Base-by-base conservation (phyloP, 1,140 invertebrate species). In the Geopemphigus sp. region DNA sequence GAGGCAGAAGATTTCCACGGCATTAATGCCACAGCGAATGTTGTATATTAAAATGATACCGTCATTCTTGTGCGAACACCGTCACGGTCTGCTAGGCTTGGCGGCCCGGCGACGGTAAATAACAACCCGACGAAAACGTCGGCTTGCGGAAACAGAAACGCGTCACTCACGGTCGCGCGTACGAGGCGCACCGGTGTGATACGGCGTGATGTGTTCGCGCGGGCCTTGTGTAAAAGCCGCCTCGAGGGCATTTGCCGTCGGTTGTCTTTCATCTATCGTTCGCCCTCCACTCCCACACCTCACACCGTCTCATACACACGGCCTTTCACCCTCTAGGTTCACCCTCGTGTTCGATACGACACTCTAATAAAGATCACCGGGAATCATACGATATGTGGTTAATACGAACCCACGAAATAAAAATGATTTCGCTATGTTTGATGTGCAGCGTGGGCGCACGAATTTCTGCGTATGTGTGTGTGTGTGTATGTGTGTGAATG, bases 21-120 rank as follows among this genome's bases (percentile, higher is more conserved):
- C 12, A 15, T 54, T 50, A 11, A 72, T 4, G 22, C 24, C 53
- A 22, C 8, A n/a, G 19, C 12, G 53, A 57, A 56, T 39, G 72
- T 74, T 74, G 53, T 74, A 57, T 74, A 74, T 74, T 74, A 74
- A 74, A 74, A 74, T 24, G 3, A 39, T 4, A 32, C 39, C 24
- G 32, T 26, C n/a, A 29, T 53, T 50, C 70, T 53, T 54, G 15
- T 54, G 24, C 47, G 56, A 53, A 57, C 14, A 56, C 56, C 56
- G 70, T 73, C 70, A 73, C 29, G 54, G 68, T 54, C 47, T 24
- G 26, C 50, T 24, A 26, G 5, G 12, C n/a, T 72, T 39, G 24
- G 53, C 19, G 19, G 17, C 19, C 11, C 5, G 29, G 29, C 53
- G 57, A 56, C 22, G 72, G 72, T 56, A 74, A 74, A 74, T 74